Base-by-base conservation (phyloP, 2,113 vertebrate genomes). In the Campylomormyrus numenius region DNA sequence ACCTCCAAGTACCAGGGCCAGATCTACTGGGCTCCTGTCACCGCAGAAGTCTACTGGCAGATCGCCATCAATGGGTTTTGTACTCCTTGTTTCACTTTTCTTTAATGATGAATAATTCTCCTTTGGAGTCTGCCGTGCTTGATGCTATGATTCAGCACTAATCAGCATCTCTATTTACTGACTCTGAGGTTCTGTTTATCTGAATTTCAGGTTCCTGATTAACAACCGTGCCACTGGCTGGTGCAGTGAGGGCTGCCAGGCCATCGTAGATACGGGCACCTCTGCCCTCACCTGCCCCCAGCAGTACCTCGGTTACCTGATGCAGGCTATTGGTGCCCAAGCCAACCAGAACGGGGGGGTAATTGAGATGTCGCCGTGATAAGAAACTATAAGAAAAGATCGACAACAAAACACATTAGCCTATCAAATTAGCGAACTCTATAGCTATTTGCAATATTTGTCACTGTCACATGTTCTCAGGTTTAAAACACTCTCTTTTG, bases 221-320 rank as follows among this genome's bases (percentile, higher is more conserved):
- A 91, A 90, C 27, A 93, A 91, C 27, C 91, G 91, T 53, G 88
- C 92, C 53, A 92, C 90, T 1, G 90, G 93, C 85, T 94, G 92
- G 93, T 95, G 94, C 66, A 93, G 93, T 46, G 88, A 90, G 46
- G 95, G 95, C 66, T 96, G 95, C 90, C 95, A 95, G 92, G 93
- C 92, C 5, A 92, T 95, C 11, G 92, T 94, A 27, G 95, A 96
- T 89, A 95, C 95, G 1, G 95, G 95, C 80, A 96, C 95, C 35
- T 95, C 95, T 3, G 88, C 88, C 45, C 93, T 95, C 77, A 93
- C 94, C 31, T 94, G 90, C 19, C 95, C 94, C 70, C 46, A 89
- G 21, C 49, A 92, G 31, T 0, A 91, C 91, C 52, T 95, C 58
- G 87, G 86, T 52, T 0, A 15, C 27, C 91, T 94, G 89, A 94